Conservation (phyloP, 1,140 invertebrate genomes). For the Thaumetopoea pityocampa region DNA sequence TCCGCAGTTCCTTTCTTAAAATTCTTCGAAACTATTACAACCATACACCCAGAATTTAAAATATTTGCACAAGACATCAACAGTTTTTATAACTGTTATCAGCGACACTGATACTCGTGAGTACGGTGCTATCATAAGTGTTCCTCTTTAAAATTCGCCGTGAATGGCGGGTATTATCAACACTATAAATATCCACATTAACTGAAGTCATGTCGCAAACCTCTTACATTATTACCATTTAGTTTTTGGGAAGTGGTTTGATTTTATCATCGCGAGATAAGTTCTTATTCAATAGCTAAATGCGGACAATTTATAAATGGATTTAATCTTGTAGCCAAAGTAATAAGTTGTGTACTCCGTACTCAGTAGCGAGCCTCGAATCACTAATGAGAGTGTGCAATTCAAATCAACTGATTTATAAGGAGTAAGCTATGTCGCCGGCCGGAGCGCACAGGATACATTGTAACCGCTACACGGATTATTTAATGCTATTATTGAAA, state of each 20-base stretch:
- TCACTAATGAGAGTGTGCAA: constrained; percentile 67
- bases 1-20: too few species aligned
- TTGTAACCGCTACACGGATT: constrained; percentile 57
- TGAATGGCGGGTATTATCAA: too few species aligned
- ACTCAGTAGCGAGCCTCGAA: constrained; percentile 50
- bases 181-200: constrained; percentile 8
- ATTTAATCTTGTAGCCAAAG: constrained; percentile 56
- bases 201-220: constrained; percentile 2
- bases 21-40: too few species aligned
- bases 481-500: constrained; percentile 54
- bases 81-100: too few species aligned
- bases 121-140: too few species aligned
- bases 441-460: constrained; percentile 51
- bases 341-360: constrained; percentile 68
- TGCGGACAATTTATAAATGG: constrained; percentile 41
- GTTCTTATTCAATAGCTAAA: constrained; percentile 27
- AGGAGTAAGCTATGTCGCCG: constrained; percentile 63
- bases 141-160: too few species aligned
- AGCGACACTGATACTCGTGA: too few species aligned
- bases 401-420: constrained; percentile 72
- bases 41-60: too few species aligned
- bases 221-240: constrained; percentile 11
- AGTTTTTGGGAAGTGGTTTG: constrained; percentile 22
- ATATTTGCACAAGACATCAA: too few species aligned
- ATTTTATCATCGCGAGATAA: constrained; percentile 27